phyloP scores from a whole-genome alignment of 2,888 invertebrate species.

The Trachelus stipa region DNA sequence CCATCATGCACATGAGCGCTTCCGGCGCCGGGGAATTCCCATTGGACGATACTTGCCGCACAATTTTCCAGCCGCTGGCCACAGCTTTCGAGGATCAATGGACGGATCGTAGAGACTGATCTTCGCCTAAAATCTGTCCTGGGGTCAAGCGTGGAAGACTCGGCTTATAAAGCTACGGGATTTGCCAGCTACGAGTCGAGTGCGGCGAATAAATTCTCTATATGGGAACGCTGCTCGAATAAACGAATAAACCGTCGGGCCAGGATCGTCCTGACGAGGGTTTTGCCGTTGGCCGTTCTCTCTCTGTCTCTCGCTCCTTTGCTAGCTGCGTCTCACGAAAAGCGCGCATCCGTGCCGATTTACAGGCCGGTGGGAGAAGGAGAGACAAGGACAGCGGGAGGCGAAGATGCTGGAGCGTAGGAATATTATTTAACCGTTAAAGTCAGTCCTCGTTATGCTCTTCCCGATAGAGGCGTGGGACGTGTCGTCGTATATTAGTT shows the following conservation, averaged over 20 bases:
- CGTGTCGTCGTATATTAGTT: slow-evolving; percentile 59
- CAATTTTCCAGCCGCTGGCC: slow-evolving; percentile 49
- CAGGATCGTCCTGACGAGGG: slow-evolving; percentile 4
- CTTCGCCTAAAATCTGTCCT: slow-evolving; percentile 20
- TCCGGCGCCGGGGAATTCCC: not conserved
- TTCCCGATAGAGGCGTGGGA: slow-evolving; percentile 57
- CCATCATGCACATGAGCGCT: slow-evolving; percentile 33
- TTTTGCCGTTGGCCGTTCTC: not conserved
- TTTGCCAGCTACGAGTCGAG: not conserved
- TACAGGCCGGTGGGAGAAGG: not conserved
- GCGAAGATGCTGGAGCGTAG: slow-evolving; percentile 19
- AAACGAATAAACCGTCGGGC: not conserved
- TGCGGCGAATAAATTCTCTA: not conserved
- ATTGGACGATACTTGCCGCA: slow-evolving; percentile 36
- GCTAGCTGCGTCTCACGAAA: not conserved
- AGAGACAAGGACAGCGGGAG: not conserved
- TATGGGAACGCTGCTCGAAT: not conserved
- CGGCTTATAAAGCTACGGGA: not conserved
- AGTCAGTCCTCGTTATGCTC: slow-evolving; percentile 56
- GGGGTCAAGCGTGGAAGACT: slow-evolving; percentile 13
- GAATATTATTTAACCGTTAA: slow-evolving; percentile 61
- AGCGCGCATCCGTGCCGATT: not conserved
- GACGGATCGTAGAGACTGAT: slow-evolving; percentile 8
- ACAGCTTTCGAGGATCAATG: slow-evolving; percentile 32
- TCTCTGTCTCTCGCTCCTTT: not conserved